Percentiles rank a stretch among this genome's conserved stretches.
These are phyloP conservation scores for Drosophila demipolita DNA, from an alignment of 2,888 invertebrate genomes.

Conservation along the genomic window DNA sequence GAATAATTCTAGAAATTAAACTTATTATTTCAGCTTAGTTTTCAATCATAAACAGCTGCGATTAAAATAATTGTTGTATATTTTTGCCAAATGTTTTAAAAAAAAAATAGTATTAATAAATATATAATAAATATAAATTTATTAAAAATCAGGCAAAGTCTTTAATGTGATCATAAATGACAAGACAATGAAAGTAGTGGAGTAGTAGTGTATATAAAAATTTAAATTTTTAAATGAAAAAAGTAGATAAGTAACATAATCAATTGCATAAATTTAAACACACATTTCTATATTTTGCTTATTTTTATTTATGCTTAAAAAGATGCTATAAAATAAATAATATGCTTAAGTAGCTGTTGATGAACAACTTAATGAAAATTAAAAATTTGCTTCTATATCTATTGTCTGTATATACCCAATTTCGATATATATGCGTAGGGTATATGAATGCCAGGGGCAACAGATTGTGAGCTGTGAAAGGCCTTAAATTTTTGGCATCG, in stretches of 20 bases:
- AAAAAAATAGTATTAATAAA: too few relatives aligned
- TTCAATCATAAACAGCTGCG: too few relatives aligned
- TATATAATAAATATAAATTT: too few relatives aligned
- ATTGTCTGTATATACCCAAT: not conserved
- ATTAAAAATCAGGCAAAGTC: too few relatives aligned
- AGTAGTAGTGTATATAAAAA: not conserved
- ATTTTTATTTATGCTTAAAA: too few relatives aligned
- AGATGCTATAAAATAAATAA: not conserved
- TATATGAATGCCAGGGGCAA: not conserved
- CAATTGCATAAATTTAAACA: not conserved
- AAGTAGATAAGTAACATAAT: not conserved
- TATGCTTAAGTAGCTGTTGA: not conserved
- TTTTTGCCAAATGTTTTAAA: too few relatives aligned
- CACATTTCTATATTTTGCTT: not conserved
- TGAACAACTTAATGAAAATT: not conserved
- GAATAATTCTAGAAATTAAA: not conserved
- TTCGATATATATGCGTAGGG: not conserved
- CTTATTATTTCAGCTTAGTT: too few relatives aligned
- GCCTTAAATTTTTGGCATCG: conserved; percentile 40
- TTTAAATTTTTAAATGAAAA: not conserved
- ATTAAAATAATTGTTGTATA: too few relatives aligned
- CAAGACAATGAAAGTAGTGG: not conserved
- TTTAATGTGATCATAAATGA: not conserved
- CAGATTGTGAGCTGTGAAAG: conserved; percentile 39
- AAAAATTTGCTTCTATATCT: not conserved